phyloP scores from a whole-genome alignment of 2,888 invertebrate genomes.

The Megamerina dolium region DNA sequence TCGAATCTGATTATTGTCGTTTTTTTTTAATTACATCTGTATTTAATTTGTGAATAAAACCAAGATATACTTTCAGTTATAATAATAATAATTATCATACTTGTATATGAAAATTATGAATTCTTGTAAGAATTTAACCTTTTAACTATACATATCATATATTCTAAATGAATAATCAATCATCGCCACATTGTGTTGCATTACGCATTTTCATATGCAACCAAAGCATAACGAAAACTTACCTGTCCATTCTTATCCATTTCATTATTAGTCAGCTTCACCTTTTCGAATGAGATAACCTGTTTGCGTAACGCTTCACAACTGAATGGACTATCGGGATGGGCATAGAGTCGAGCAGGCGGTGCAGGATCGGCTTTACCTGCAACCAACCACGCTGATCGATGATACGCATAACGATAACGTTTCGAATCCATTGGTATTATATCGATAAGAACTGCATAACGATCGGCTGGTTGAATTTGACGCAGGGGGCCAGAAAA shows the following conservation, averaged over 20 bases:
- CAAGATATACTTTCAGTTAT: no score
- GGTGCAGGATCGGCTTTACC: conserved; percentile 97
- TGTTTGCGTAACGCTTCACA: conserved; percentile 94
- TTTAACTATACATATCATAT: no score
- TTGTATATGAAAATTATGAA: no score
- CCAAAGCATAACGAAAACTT: conserved; percentile 50
- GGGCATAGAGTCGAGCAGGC: conserved; percentile 86
- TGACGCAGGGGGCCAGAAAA: conserved; percentile 64
- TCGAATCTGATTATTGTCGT: no score
- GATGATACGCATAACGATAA: conserved; percentile 96
- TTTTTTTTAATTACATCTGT: no score
- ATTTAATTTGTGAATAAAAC: no score
- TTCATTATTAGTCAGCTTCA: conserved; percentile 97
- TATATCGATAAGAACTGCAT: conserved; percentile 91
- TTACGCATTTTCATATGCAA: no score
- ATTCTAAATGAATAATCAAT: no score
- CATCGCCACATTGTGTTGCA: no score
- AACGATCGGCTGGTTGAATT: conserved; percentile 72
- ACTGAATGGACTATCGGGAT: conserved; percentile 93
- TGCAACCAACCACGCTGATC: conserved; percentile 95
- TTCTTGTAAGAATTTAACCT: no score
- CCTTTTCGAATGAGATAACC: conserved; percentile 96
- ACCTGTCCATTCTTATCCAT: conserved; percentile 95
- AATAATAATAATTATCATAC: no score
- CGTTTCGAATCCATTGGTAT: conserved; percentile 95